Evolutionary conservation across 1,140 invertebrate species (phyloP).

Genomic region (Bradysia coprophila): DNA sequence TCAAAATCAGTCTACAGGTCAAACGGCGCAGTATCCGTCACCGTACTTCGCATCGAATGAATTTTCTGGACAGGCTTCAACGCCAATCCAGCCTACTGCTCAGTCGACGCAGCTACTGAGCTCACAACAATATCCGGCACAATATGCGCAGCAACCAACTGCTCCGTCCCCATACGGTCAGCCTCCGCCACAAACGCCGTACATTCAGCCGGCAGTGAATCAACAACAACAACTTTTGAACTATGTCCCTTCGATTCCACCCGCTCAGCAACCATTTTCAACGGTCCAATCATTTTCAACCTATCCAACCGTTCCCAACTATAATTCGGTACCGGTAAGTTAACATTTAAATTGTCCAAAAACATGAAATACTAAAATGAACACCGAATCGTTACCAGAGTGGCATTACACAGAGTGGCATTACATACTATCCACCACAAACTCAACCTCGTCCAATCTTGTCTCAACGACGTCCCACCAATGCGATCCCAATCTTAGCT

Average conservation of each 20-base stretch:
- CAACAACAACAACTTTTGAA: conserved; percentile 5
- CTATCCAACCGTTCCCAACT: conserved; percentile 1
- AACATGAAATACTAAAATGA: too few relatives aligned
- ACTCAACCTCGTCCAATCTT: conserved; percentile 15
- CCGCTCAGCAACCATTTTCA: neutral
- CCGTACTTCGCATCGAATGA: conserved; percentile 10
- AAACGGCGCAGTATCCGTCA: conserved; percentile 8
- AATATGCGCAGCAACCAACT: conserved; percentile 4
- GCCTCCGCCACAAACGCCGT: conserved; percentile 1
- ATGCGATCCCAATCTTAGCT: conserved; percentile 25
- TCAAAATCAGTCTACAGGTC: conserved; percentile 17
- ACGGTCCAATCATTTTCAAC: conserved; percentile 1
- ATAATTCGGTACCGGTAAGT: conserved; percentile 1
- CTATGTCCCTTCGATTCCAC: conserved; percentile 2
- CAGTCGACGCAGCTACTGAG: conserved; percentile 11
- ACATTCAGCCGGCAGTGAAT: conserved; percentile 1
- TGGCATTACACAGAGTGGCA: conserved; percentile 18
- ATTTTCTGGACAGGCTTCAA: conserved; percentile 11
- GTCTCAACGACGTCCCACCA: conserved; percentile 23
- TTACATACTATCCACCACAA: conserved; percentile 22
- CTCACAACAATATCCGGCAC: neutral
- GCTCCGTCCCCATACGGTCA: conserved; percentile 5
- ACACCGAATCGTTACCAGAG: too few relatives aligned
- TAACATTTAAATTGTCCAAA: neutral
- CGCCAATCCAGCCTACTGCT: conserved; percentile 13